A percentile compares a stretch with the other conserved stretches of the same genome.
phyloP scores from a whole-genome alignment of 2,113 vertebrate genomes.

The Smithornis capensis region DNA sequence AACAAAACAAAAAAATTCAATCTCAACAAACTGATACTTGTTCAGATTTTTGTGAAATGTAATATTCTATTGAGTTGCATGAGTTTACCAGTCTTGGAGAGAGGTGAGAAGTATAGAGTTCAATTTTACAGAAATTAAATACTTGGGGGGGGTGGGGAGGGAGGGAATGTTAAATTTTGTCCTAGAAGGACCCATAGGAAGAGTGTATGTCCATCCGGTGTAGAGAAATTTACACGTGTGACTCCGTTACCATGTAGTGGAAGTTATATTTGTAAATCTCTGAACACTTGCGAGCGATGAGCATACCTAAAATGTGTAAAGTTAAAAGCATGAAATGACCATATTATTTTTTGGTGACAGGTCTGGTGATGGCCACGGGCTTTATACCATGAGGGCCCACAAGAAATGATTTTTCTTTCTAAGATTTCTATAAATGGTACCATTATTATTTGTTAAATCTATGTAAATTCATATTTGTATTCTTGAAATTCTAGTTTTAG shows the following conservation, averaged over 20 bases:
- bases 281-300: slow-evolving; percentile 5
- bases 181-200: slow-evolving; percentile 74
- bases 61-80: slow-evolving; percentile 67
- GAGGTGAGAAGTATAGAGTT: slow-evolving; percentile 64
- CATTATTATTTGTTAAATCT: slow-evolving; percentile 74
- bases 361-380: slow-evolving; percentile 59
- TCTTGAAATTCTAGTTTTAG: slow-evolving; percentile 72
- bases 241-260: slow-evolving; percentile 75
- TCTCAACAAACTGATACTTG: slow-evolving; percentile 33
- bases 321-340: slow-evolving; percentile 61
- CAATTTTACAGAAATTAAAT: slow-evolving; percentile 59
- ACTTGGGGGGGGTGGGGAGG: not conserved
- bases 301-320: slow-evolving; percentile 61
- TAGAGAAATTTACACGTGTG: slow-evolving; percentile 54
- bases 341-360: slow-evolving; percentile 68
- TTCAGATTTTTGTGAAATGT: slow-evolving; percentile 64
- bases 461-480: slow-evolving; percentile 75
- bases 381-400: slow-evolving; percentile 66
- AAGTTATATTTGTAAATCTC: slow-evolving; percentile 68
- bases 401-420: slow-evolving; percentile 69
- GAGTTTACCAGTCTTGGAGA: slow-evolving; percentile 69
- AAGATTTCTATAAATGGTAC: slow-evolving; percentile 72
- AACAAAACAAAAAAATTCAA: slow-evolving; percentile 19
- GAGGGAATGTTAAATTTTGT: slow-evolving; percentile 61
- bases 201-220: slow-evolving; percentile 48